These are phyloP conservation scores for Orchesellides sinensis DNA, from an alignment of 2,888 invertebrate species.

Conservation along the genomic window DNA sequence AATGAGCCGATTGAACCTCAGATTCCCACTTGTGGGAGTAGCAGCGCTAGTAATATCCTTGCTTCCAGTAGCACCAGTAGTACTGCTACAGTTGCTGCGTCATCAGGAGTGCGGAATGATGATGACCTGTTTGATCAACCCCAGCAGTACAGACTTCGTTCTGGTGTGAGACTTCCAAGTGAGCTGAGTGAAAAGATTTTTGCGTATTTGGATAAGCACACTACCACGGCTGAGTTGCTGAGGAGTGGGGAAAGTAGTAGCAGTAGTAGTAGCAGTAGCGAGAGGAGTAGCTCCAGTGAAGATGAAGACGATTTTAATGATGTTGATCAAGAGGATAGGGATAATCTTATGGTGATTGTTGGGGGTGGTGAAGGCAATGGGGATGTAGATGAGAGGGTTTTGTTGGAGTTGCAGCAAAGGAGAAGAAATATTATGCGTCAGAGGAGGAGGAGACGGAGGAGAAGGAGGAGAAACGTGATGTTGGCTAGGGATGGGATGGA, in stretches of 20 bases:
- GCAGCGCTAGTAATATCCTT: background rate
- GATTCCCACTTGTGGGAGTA: background rate
- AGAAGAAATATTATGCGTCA: constrained; percentile 15
- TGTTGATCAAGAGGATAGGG: background rate
- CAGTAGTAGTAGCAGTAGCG: constrained; percentile 5
- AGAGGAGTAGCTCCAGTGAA: constrained; percentile 26
- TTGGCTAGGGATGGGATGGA: constrained; percentile 6
- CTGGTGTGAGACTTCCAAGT: constrained; percentile 83
- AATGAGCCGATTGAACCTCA: constrained; percentile 28
- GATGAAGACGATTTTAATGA: constrained; percentile 4
- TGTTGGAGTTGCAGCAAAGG: constrained; percentile 24
- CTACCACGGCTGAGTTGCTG: constrained; percentile 30
- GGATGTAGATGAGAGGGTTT: constrained; percentile 2
- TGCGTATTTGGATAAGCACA: constrained; percentile 76
- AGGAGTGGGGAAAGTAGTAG: constrained; percentile 7
- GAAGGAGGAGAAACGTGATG: constrained; percentile 24
- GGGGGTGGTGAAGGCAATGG: background rate
- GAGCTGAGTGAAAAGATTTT: constrained; percentile 86
- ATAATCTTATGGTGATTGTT: background rate
- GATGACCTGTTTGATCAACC: too few species aligned
- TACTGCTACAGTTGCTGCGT: too few species aligned
- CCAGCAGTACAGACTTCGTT: constrained; percentile 80
- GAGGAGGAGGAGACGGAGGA: constrained; percentile 22
- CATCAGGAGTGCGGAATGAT: too few species aligned
- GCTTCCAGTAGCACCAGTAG: constrained; percentile 42